Conservation (phyloP, 2,888 invertebrate species). For the Aphidoletes aphidimyza region DNA sequence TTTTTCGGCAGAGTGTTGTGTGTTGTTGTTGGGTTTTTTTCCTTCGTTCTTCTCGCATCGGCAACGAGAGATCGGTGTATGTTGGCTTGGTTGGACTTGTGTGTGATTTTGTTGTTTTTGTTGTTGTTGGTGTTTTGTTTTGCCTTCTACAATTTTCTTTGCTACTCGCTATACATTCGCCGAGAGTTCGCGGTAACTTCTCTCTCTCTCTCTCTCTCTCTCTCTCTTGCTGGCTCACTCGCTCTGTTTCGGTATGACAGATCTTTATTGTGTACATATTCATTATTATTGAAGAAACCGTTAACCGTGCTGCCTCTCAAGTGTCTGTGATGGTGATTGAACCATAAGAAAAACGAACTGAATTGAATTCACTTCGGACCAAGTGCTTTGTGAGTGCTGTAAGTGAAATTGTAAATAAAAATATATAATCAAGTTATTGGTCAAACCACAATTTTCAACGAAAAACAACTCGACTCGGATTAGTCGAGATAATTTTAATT, state of each 20-base stretch:
- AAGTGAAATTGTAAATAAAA: neutral
- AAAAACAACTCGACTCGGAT: no score
- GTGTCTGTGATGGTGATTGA: slow-evolving; percentile 45
- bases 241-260: slow-evolving; percentile 46
- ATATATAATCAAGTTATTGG: neutral
- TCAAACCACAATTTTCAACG: no score
- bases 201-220: no score
- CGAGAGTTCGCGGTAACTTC: slow-evolving; percentile 24
- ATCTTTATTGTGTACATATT: slow-evolving; percentile 49
- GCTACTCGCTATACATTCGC: neutral
- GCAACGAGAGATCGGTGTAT: neutral
- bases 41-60: neutral
- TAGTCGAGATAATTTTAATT: no score
- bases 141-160: neutral
- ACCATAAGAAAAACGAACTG: neutral
- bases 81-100: neutral
- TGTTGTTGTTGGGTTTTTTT: neutral
- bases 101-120: neutral
- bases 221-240: no score
- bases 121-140: neutral
- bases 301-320: slow-evolving; percentile 44
- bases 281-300: slow-evolving; percentile 43
- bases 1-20: neutral
- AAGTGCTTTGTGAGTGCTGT: neutral
- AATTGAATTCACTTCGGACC: neutral